Percentiles rank a stretch among this genome's conserved stretches.
Conservation (phyloP, 2,888 invertebrate species). For the Proisotoma minuta region DNA sequence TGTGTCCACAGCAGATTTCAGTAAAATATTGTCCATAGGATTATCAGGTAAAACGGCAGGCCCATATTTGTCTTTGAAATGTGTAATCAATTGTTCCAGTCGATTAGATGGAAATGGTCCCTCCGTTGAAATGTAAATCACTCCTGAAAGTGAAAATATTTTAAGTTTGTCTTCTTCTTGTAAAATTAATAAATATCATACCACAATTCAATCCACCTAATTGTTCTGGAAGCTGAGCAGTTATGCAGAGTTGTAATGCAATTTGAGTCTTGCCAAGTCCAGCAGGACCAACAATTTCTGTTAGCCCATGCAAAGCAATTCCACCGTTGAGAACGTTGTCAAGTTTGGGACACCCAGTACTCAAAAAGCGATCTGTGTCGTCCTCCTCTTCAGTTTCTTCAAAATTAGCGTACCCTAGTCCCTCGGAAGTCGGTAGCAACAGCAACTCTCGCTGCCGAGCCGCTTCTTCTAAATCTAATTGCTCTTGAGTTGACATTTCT, state of each 20-base stretch:
- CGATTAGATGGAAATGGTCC: slow-evolving; percentile 68
- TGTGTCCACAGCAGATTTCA: slow-evolving; percentile 62
- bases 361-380: slow-evolving; percentile 15
- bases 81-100: slow-evolving; percentile 50
- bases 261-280: slow-evolving; percentile 78
- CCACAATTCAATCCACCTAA: slow-evolving; percentile 58
- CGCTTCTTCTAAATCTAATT: no score
- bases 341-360: slow-evolving; percentile 59
- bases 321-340: slow-evolving; percentile 65
- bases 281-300: slow-evolving; percentile 75
- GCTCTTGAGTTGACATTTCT: no score
- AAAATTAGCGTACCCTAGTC: no score
- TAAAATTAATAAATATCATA: slow-evolving; percentile 45
- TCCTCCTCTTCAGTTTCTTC: no score
- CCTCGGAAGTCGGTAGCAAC: no score
- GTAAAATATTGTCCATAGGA: slow-evolving; percentile 58
- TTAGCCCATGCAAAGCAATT: slow-evolving; percentile 62
- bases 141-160: slow-evolving; percentile 50
- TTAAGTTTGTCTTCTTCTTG: not conserved
- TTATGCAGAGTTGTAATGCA: slow-evolving; percentile 65
- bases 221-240: slow-evolving; percentile 58
- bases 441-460: no score
- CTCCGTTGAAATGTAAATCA: slow-evolving; percentile 73
- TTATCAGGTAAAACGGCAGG: slow-evolving; percentile 10
- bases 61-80: slow-evolving; percentile 27